Evolutionary conservation across 2,888 invertebrate genomes (phyloP), one percentile per base, ranked within the genome.

Genomic region (Tyria jacobaeae): DNA sequence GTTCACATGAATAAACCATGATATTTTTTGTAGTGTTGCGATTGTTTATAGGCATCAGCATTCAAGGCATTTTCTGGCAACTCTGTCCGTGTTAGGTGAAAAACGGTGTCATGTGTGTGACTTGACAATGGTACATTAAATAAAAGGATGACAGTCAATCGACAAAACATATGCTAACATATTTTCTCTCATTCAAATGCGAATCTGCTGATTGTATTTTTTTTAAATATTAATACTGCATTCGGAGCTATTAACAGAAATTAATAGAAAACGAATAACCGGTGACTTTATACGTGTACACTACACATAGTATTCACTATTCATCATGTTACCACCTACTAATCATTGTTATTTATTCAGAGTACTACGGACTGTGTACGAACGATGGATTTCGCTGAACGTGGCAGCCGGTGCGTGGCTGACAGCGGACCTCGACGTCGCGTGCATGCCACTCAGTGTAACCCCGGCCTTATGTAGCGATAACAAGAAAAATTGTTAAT

Each of bases 371-470:
- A 64, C 55, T 65, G 60, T 66, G 56, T 55, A 59, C 61, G 70
- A 74, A 80, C 82, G 79, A 69, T 78, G 76, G 74, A 78, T 74
- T 77, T 73, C 70, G 71, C 59, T 57, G 75, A 75, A 73, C 73
- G n/a, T 56, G 62, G 34, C 65, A 44, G 60, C 53, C 66, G 56
- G 77, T 80, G 83, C 79, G 84, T 79, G 82, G 70, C 72, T 68
- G 73, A 77, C 80, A 47, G 78, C 75, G 65, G 73, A 66, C 64
- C 74, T 67, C 69, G 72, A 51, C 76, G 80, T 88, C 84, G 88
- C 88, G 88, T 88, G 88, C 87, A 82, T 77, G 88, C 82, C 88
- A 84, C 79, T 88, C 88, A 87, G 68, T 68, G 64, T 50, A 56
- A 57, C 56, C 66, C 72, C 72, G 71, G 70, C 72, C 66, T 76